phyloP scores from a whole-genome alignment of 2,888 invertebrate genomes.

The Gastrophysa polygoni region DNA sequence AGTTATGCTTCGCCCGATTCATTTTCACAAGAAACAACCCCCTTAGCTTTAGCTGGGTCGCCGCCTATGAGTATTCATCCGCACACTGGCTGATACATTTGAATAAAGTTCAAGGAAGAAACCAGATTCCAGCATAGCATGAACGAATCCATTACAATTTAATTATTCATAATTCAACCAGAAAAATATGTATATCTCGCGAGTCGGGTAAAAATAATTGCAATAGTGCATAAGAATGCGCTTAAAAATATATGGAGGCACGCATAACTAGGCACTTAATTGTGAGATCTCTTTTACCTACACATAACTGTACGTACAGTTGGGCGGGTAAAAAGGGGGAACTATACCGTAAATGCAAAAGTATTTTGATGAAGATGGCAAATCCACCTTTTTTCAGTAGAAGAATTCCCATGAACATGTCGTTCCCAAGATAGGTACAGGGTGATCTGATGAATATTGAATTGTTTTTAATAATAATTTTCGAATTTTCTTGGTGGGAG shows the following conservation, averaged over 20 bases:
- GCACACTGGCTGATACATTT: conserved; percentile 20
- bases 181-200: conserved; percentile 28
- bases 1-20: no score
- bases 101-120: conserved; percentile 35
- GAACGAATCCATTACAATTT: conserved; percentile 30
- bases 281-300: background rate
- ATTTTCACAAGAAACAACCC: no score
- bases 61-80: conserved; percentile 2
- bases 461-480: no score
- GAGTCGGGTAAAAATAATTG: conserved; percentile 26
- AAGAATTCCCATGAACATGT: no score
- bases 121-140: conserved; percentile 32
- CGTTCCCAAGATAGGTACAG: no score
- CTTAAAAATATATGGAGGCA: conserved; percentile 6
- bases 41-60: background rate
- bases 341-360: no score
- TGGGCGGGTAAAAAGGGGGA: background rate
- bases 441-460: no score
- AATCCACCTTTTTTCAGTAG: no score
- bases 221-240: conserved; percentile 24
- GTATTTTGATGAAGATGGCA: no score
- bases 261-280: background rate
- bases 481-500: no score
- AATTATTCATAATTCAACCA: conserved; percentile 33
- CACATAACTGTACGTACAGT: background rate